Evolutionary conservation across 2,797 vertebrate species (phyloP), one percentile per base, ranked within the genome.

Genomic region (Periophthalmus magnuspinnatus): DNA sequence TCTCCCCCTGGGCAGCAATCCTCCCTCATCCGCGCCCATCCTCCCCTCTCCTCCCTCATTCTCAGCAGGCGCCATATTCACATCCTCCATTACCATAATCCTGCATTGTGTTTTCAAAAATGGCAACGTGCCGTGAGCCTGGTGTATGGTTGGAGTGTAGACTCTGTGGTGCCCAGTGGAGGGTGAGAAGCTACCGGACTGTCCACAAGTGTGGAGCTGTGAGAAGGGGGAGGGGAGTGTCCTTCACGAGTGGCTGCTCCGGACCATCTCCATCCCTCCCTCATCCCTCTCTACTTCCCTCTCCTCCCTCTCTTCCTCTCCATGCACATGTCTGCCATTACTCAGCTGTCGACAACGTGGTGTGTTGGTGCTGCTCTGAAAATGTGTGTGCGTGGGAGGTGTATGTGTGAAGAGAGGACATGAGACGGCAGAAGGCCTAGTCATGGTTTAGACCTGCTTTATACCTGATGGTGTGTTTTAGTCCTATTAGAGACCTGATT

Each of bases 161-260:
- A 45, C 41, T 45, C 41, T 16, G 2, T 16, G 41, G 41, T 45
- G 41, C 41, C 41, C 13, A 45, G 13, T 45, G 41, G 14, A 45
- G 41, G 41, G 41, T 45, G 85, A 95, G 93, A 98, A 97, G 96
- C 99, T 98, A 84, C 95, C 97, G 93, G 95, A 92, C 93, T 92
- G 93, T 93, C 94, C 93, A 92, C 93, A 93, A 95, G 90, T 90
- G 93, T 93, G 95, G 5, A 24, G 24, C 14, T n/a, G 9, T 8
- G n/a, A n/a, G 52, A 10, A 4, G 16, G 17, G 5, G 5, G 14
- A 16, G 47, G 4, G 14, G 17, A 87, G 90, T 87, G 94, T 94
- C 96, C 96, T 98, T 98, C 96, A 98, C 86, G 81, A 94, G 88
- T 95, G 95, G 78, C 93, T 95, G 95, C 93, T 81, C 91, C 85